These are phyloP conservation scores for Tapirus terrestris DNA, from an alignment of 2,113 vertebrate species.

Conservation along the genomic window DNA sequence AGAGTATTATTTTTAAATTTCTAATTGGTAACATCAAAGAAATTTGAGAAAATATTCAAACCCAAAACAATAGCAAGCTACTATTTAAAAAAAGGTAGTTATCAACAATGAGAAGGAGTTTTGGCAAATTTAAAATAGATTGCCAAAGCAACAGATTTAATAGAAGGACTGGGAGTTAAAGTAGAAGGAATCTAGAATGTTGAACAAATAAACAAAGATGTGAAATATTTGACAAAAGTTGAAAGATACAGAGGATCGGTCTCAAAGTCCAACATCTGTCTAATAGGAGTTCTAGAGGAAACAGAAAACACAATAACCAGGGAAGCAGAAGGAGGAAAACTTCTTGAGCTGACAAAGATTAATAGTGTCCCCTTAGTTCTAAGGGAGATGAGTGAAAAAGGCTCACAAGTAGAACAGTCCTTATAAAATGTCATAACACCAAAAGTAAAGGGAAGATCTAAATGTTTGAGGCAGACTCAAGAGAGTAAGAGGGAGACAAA, in stretches of 20 bases:
- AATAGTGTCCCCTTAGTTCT: background rate
- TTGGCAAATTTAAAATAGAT: background rate
- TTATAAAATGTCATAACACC: background rate
- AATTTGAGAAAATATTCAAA: background rate
- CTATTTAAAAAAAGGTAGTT: background rate
- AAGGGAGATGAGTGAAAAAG: background rate
- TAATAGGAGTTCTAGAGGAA: background rate
- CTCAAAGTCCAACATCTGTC: background rate
- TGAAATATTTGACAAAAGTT: background rate
- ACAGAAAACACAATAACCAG: background rate
- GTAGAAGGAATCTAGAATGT: background rate
- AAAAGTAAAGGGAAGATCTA: background rate
- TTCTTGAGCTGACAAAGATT: background rate
- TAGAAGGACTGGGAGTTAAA: background rate
- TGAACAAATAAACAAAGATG: background rate
- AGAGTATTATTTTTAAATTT: background rate
- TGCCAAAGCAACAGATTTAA: constrained; percentile 2
- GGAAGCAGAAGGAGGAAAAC: background rate
- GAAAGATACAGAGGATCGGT: background rate
- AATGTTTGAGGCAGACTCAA: background rate
- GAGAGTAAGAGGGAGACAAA: background rate
- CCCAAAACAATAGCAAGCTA: background rate
- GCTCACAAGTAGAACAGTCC: background rate
- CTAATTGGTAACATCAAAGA: constrained; percentile 1
- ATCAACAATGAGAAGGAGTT: background rate